These are phyloP conservation scores for Marcusenius ussheri DNA, from an alignment of 2,113 vertebrate genomes.

Conservation along the genomic window DNA sequence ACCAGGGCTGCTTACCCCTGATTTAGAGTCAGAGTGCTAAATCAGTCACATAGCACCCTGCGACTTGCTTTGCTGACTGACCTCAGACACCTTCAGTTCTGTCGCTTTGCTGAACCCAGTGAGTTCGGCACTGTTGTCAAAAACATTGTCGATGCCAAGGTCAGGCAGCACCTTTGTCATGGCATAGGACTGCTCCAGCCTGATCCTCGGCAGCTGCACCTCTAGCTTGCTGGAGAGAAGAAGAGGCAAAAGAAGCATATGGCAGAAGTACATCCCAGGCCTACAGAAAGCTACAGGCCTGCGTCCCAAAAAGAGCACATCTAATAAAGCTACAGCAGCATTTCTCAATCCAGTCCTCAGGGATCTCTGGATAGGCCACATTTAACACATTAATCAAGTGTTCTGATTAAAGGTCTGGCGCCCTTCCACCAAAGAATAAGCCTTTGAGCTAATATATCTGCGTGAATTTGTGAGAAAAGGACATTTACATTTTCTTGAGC, in stretches of 20 bases:
- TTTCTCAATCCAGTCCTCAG: neutral
- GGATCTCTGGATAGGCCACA: neutral
- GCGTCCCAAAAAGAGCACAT: neutral
- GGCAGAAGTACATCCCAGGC: too few relatives aligned
- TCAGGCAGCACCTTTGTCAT: slow-evolving; percentile 62
- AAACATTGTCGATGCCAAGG: slow-evolving; percentile 63
- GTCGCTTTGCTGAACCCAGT: slow-evolving; percentile 54
- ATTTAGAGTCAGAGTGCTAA: neutral
- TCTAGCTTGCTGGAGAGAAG: slow-evolving; percentile 67
- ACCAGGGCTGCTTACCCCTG: neutral
- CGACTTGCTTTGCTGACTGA: slow-evolving; percentile 31
- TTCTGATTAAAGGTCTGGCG: neutral
- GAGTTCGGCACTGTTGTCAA: slow-evolving; percentile 62
- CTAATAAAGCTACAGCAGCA: neutral
- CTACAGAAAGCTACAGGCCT: neutral
- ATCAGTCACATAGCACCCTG: neutral
- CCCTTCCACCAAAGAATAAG: neutral
- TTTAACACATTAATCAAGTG: neutral
- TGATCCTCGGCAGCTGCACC: slow-evolving; percentile 78
- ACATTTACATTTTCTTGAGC: slow-evolving; percentile 65
- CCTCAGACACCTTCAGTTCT: slow-evolving; percentile 65
- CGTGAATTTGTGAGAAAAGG: neutral
- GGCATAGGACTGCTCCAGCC: slow-evolving; percentile 65
- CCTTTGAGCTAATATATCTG: neutral
- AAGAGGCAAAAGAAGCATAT: neutral